Conservation (phyloP, 2,797 vertebrate genomes). For the Centroberyx gerrardi region DNA sequence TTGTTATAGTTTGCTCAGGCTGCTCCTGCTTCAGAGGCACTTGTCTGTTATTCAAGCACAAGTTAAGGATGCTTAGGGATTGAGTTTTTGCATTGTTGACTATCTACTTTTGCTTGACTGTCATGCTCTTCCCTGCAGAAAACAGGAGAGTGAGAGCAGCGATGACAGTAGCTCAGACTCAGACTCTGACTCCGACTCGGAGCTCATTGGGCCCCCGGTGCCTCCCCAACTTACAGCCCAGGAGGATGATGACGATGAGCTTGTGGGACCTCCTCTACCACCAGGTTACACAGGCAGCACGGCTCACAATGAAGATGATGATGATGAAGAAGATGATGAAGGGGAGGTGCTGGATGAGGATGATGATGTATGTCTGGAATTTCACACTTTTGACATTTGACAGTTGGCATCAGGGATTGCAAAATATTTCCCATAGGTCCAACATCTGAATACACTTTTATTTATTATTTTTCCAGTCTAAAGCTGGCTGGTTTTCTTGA, state of each 20-base stretch:
- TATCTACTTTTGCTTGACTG: not conserved
- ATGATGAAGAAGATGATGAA: constrained; percentile 73
- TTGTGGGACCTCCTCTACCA: constrained; percentile 88
- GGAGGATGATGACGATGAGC: constrained; percentile 74
- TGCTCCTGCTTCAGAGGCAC: not conserved
- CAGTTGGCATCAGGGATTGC: not conserved
- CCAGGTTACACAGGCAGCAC: constrained; percentile 83
- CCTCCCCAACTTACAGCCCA: constrained; percentile 69
- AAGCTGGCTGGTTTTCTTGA: not conserved
- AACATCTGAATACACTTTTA: not conserved
- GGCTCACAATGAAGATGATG: constrained; percentile 83
- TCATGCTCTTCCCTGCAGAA: constrained; percentile 53
- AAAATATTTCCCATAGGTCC: not conserved
- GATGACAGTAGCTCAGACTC: constrained; percentile 76
- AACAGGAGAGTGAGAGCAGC: constrained; percentile 67
- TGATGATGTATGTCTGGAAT: constrained; percentile 75
- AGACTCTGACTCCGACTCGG: constrained; percentile 81
- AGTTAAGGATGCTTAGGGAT: not conserved
- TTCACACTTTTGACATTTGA: not conserved
- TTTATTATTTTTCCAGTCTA: not conserved
- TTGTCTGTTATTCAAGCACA: too few relatives aligned
- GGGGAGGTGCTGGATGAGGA: constrained; percentile 74
- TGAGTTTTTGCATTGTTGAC: not conserved
- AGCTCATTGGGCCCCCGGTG: constrained; percentile 85
- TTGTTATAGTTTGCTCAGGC: not conserved